A percentile compares a stretch with the other conserved stretches of the same genome.
Evolutionary conservation across 1,140 invertebrate species (phyloP).

Genomic region (Diuraphis noxia): DNA sequence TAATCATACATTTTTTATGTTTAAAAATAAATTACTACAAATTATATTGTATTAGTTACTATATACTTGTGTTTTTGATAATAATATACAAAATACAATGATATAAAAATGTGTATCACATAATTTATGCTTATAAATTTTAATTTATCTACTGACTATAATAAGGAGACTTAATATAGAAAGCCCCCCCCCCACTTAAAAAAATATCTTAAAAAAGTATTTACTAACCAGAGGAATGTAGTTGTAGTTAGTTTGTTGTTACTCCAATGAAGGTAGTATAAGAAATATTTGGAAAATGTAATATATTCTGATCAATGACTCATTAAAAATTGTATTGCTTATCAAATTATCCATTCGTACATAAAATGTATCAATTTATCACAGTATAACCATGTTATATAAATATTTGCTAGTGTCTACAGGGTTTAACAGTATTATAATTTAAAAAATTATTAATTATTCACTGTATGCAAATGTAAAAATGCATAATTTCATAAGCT

Average conservation of each 20-base stretch:
- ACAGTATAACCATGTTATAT: not conserved
- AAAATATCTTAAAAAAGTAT: not conserved
- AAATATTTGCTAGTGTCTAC: not conserved
- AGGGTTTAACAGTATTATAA: not conserved
- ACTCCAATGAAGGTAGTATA: not conserved
- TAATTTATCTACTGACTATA: not conserved
- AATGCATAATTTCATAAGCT: not conserved
- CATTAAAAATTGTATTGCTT: not conserved
- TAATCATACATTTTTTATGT: not conserved
- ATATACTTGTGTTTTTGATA: not conserved
- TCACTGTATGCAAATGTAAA: not conserved
- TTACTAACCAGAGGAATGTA: not conserved
- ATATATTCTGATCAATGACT: not conserved
- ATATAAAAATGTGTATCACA: not conserved
- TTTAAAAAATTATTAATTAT: not conserved
- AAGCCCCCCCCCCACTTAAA: not conserved
- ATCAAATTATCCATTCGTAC: not conserved
- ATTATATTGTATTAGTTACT: not conserved
- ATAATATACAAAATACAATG: not conserved
- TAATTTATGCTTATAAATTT: not conserved
- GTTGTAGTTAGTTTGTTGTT: not conserved
- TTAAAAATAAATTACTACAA: not conserved
- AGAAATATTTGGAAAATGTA: not conserved
- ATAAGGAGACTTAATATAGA: not conserved
- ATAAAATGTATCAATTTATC: not conserved